Evolutionary conservation across 2,113 vertebrate genomes (phyloP).

Genomic region (Oxyruncus cristatus): DNA sequence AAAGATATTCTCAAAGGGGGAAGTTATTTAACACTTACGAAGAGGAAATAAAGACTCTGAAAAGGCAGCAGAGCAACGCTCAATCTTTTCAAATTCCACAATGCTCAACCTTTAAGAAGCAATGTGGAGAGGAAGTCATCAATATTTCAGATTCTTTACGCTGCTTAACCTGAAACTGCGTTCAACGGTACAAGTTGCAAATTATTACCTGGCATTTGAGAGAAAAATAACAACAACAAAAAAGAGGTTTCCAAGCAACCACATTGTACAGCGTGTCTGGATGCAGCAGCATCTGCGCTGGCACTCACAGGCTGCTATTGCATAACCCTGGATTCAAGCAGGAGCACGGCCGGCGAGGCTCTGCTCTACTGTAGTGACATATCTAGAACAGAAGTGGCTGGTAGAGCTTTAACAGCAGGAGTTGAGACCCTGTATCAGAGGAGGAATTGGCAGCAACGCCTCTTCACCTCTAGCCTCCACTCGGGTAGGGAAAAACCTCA

Average conservation of each 20-base stretch:
- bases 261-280: not conserved
- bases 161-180: slow-evolving; percentile 25
- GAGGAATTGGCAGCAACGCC: not conserved
- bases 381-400: slow-evolving; percentile 27
- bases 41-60: not conserved
- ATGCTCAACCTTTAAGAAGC: slow-evolving; percentile 3
- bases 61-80: not conserved
- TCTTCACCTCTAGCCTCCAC: not conserved
- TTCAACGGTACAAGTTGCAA: not conserved
- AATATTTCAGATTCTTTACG: slow-evolving; percentile 40
- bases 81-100: not conserved
- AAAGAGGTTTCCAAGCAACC: slow-evolving; percentile 65
- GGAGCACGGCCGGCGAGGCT: not conserved
- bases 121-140: not conserved
- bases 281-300: slow-evolving; percentile 33
- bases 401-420: not conserved
- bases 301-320: not conserved
- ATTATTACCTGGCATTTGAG: slow-evolving; percentile 47
- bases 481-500: not conserved
- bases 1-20: not conserved
- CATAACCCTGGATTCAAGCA: slow-evolving; percentile 9
- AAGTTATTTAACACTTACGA: not conserved
- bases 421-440: not conserved
- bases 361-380: not conserved
- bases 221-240: not conserved